Conservation (phyloP, 2,113 vertebrate species). For the Eupsittula cactorum region DNA sequence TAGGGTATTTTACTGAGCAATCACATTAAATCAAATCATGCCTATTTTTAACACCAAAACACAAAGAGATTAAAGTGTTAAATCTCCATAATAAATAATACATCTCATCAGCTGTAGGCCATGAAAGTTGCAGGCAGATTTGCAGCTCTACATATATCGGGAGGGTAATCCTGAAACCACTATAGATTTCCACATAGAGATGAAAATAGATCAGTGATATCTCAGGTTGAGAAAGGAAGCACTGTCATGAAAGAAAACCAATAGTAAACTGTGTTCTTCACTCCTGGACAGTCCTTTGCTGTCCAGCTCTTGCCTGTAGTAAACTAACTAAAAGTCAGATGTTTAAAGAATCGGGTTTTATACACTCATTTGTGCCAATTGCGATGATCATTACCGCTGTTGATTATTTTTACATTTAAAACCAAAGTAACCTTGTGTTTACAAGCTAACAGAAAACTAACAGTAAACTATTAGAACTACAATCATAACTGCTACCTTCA, state of each 20-base stretch:
- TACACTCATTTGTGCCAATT: not conserved
- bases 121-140: not conserved
- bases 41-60: not conserved
- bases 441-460: slow-evolving; percentile 21
- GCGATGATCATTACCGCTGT: accelerated
- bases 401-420: not conserved
- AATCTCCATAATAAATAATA: not conserved
- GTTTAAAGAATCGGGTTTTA: not conserved
- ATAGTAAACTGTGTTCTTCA: not conserved
- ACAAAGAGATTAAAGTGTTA: not conserved
- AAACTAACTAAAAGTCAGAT: not conserved
- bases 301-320: not conserved
- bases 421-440: not conserved
- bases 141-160: not conserved
- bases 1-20: not conserved
- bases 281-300: not conserved
- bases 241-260: not conserved
- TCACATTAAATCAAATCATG: not conserved
- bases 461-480: not conserved
- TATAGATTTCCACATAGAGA: not conserved
- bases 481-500: not conserved
- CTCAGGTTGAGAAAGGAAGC: slow-evolving; percentile 16
- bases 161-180: not conserved
- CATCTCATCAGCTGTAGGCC: not conserved
- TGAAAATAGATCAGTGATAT: not conserved